A percentile compares a stretch with the other conserved stretches of the same genome.
Conservation (phyloP, 2,113 vertebrate genomes). For the Excalfactoria chinensis region DNA sequence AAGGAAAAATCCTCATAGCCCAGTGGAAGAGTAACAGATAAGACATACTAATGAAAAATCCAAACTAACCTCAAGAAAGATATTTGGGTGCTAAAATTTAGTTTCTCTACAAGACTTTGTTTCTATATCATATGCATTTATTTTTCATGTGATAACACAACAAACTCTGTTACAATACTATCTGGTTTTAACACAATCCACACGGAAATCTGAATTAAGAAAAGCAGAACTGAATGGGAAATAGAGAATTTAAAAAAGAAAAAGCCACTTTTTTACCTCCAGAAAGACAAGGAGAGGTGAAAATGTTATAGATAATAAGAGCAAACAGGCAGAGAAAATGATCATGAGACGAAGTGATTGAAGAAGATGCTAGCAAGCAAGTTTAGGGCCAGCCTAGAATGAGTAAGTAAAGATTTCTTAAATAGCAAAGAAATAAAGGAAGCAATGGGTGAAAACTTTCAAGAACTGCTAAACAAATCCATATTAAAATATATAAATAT, state of each 20-base stretch:
- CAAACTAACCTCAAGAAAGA: not conserved
- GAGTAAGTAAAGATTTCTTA: not conserved
- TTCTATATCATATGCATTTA: not conserved
- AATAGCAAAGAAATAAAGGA: not conserved
- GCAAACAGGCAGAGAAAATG: not conserved
- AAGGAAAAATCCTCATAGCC: not conserved
- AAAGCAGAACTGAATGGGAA: not conserved
- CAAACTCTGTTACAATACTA: not conserved
- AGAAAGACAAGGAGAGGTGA: not conserved
- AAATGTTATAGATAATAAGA: not conserved
- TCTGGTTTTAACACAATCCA: not conserved
- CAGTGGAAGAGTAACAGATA: not conserved
- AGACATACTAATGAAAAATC: not conserved
- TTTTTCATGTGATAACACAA: not conserved
- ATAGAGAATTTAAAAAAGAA: not conserved
- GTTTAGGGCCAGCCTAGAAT: not conserved
- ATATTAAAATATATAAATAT: not conserved
- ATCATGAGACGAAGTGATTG: not conserved
- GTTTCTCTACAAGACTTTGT: not conserved
- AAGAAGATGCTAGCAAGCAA: not conserved
- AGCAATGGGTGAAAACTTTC: not conserved
- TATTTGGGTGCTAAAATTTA: not conserved
- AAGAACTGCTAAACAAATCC: not conserved
- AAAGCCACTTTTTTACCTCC: not conserved
- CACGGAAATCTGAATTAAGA: not conserved